Evolutionary conservation across 2,797 vertebrate genomes (phyloP).

Genomic region (Artibeus lituratus): DNA sequence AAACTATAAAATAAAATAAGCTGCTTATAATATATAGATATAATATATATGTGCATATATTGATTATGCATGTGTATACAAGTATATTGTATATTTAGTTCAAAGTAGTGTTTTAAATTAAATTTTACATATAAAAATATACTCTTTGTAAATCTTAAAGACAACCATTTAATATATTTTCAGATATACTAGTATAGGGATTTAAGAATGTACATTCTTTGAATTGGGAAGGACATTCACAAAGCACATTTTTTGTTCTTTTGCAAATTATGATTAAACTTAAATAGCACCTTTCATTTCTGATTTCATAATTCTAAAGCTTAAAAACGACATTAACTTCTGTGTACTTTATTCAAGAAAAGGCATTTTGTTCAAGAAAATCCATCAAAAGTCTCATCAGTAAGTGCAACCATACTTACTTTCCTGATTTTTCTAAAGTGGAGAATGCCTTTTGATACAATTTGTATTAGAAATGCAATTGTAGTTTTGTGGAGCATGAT

Average conservation of each 20-base stretch:
- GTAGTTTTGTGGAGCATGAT: slow-evolving; percentile 27
- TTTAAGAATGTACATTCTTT: neutral
- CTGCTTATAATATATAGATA: neutral
- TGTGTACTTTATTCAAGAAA: neutral
- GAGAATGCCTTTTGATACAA: neutral
- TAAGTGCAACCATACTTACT: neutral
- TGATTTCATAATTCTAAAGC: neutral
- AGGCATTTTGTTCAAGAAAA: neutral
- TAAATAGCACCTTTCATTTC: neutral
- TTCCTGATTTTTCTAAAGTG: slow-evolving; percentile 51
- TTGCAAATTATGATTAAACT: slow-evolving; percentile 8
- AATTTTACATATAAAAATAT: neutral
- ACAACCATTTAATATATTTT: neutral
- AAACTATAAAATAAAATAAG: neutral
- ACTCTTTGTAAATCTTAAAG: neutral
- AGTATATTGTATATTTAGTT: neutral
- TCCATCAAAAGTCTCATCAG: neutral
- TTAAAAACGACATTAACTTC: neutral
- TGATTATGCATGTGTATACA: neutral
- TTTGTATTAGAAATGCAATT: slow-evolving; percentile 40
- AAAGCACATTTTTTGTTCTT: neutral
- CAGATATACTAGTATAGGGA: neutral
- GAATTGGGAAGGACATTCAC: neutral
- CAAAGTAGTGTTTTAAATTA: neutral
- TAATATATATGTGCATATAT: neutral